Base-by-base conservation (phyloP, 2,797 vertebrate genomes). In the Diglossa cyanea region DNA sequence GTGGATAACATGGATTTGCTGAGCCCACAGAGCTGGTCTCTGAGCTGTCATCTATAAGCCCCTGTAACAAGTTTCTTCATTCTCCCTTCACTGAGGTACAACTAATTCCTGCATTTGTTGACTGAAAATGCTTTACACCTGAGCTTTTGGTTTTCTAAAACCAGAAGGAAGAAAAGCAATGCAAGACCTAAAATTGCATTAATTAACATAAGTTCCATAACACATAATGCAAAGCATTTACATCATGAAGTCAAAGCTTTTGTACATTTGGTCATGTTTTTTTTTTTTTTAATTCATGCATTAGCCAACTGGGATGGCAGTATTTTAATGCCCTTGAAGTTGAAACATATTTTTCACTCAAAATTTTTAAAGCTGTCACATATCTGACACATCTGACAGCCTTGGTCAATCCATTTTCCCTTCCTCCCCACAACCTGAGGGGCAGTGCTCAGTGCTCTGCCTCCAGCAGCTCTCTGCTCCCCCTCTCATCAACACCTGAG, bases 311-410 rank as follows among this genome's bases (percentile, higher is more conserved):
- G 25, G 57, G 37, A 42, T 77, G 58, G 44, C 30, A 47, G 9
- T 26, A 80, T 72, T 86, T 74, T 80, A 85, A 83, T 72, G 25
- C 4, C n/a, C 33, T 65, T 73, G 45, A 94, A 94, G 81, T 24
- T 20, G 62, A 87, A 91, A 82, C 4, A 4, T 18, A 35, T 10
- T 86, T 85, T 89, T 68, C 28, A 66, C 20, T 47, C 45, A 62
- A 68, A 11, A 26, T 47, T 65, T 86, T 60, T 63, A 25, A 75
- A 67, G 26, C 15, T 88, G 58, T 68, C 62, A 55, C 10, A 10
- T 55, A 65, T 28, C 30, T 57, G 47, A 67, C 80, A 25, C 21
- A 50, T 7, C 33, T 26, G 25, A 28, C 50, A 80, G 35, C 35
- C 17, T 19, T 9, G 3, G 23, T 10, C 1, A 0, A 47, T 54